Base-by-base conservation (phyloP, 2,888 invertebrate species). In the Steromphala cineraria region DNA sequence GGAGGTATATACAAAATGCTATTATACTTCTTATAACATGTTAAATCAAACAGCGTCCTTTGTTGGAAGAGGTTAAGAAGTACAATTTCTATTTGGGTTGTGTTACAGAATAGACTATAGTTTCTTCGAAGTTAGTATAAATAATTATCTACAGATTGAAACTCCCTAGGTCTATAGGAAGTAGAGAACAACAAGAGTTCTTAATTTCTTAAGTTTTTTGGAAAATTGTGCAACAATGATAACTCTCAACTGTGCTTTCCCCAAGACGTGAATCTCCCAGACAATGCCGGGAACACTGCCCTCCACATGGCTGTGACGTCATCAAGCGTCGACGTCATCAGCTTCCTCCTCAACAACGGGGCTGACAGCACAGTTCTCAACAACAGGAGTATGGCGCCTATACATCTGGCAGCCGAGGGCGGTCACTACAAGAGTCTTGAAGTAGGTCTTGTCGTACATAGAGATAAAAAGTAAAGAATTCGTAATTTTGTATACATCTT, bases 291-390 rank as follows among this genome's bases (percentile, higher is more conserved):
- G 0, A 97, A 97, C 92, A 97, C 97, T 0, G 96, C 97, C 0
- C 94, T 98, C 0, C 97, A 97, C 90, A 94, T 96, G n/a, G 97
- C 97, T 0, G 96, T 97, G 0, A 96, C 96, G 91, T 95, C 95
- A 85, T 96, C 96, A 87, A 95, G 97, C 0, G 92, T 96, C 56
- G 96, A 96, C 71, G 95, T 96, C 0, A 94, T 97, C 21, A 96
- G 96, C 85, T 96, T 95, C 93, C 94, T 98, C 75, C 93, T 97
- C 24, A 83, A 90, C 17, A 95, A 96, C 89, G 95, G 95, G 0
- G 96, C 96, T 0, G 95, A 96, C 80, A 95, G 96, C 0, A 94
- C 95, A 78, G 94, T 96, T 21, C 93, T 96, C 74, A 97, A 97
- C 91, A 95, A 96, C 55, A 96, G 96, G 91, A 95, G 96, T 83